Evolutionary conservation across 1,140 invertebrate genomes (phyloP), one percentile per base, ranked within the genome.

Genomic region (Hermatobates lingyangjiaoensis): DNA sequence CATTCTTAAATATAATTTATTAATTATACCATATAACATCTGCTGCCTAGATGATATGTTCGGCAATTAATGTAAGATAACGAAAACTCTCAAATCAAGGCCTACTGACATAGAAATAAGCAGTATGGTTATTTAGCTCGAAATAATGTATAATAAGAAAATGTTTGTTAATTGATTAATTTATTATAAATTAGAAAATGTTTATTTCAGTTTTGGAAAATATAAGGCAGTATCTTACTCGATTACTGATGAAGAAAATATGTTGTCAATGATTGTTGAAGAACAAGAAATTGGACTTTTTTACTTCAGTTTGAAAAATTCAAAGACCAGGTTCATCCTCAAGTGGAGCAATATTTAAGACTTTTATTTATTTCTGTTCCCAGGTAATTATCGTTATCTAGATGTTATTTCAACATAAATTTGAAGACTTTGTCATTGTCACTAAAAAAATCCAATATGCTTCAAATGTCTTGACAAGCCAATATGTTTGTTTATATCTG

Each of bases 301-400:
- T 69, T 77, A 49, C 60, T 90, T 4, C 74, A 79, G 53, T 69
- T 82, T 18, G 61, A 65, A n/a, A 71, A 74, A 28, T 83, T 89
- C 60, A 85, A 83, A 64, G 71, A 73, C 21, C 65, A 74, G 21
- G 72, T 81, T 21, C 68, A 76, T 14, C 77, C 81, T 0, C 79
- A 79, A 40, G 81, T 83, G 1, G 64, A 71, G 3, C 63, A 75
- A 49, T 71, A 86, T 45, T 71, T 84, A 48, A 68, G 73, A 48
- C 72, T 84, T n/a, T 58, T 79, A 2, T 63, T 72, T 54, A 56
- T 62, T 2, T 66, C 71, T 24, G 62, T 79, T 56, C 72, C 73
- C 21, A 62, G 66, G 70, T 75, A 66, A 61, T 58, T 12, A 12
- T 34, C 10, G 18, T 12, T 34, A 18, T 10, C 18, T 34, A 12